Evolutionary conservation across 2,113 vertebrate genomes (phyloP).

Genomic region (Corythaeola cristata): DNA sequence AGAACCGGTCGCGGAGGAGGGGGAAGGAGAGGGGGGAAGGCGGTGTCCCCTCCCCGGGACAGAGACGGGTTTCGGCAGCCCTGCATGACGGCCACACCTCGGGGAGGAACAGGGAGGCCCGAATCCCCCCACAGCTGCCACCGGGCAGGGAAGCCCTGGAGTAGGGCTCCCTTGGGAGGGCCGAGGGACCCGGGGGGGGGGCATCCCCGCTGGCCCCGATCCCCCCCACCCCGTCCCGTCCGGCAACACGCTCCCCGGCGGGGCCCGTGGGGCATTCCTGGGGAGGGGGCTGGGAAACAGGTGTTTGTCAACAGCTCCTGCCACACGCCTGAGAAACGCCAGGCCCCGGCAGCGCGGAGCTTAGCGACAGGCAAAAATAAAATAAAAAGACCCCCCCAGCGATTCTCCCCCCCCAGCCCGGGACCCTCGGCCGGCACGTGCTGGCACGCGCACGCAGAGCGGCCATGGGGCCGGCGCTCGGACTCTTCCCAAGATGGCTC

Average conservation of each 20-base stretch:
- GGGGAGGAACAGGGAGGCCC: neutral
- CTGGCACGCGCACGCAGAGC: neutral
- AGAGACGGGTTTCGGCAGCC: neutral
- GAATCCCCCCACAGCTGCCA: neutral
- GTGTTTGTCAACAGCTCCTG: slow-evolving; percentile 60
- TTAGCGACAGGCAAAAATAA: slow-evolving; percentile 31
- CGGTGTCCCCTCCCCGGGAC: neutral
- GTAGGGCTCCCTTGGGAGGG: neutral
- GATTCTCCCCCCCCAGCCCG: fast-evolving
- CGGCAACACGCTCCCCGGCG: fast-evolving
- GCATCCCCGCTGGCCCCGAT: neutral
- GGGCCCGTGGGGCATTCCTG: slow-evolving; percentile 33
- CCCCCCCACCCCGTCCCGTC: neutral
- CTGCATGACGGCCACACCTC: neutral
- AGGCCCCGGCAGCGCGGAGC: neutral
- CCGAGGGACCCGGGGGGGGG: neutral
- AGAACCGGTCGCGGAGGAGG: neutral
- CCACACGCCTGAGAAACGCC: neutral
- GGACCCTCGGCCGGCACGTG: neutral
- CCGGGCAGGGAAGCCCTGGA: neutral
- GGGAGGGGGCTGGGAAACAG: slow-evolving; percentile 50
- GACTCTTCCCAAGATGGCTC: slow-evolving; percentile 58
- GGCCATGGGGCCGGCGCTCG: fast-evolving
- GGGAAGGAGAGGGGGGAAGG: neutral
- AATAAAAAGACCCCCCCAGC: neutral